Conservation (phyloP, 1,140 invertebrate genomes). For the Artemia franciscana region DNA sequence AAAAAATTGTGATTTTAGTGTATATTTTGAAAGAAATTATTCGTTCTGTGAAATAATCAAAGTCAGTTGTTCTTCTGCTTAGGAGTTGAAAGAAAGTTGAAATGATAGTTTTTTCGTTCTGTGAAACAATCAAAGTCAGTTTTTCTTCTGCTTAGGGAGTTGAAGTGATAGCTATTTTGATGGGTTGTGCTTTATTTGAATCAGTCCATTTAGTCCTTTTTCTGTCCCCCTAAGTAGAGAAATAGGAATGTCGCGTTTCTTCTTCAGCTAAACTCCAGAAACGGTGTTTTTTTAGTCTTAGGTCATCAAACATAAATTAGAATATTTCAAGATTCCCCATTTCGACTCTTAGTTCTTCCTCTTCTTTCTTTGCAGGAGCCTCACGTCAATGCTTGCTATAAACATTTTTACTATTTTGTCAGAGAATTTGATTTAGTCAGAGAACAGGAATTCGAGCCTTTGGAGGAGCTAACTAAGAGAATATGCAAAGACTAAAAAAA, state of each 20-base stretch:
- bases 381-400: slow-evolving; percentile 88
- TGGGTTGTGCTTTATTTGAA: no score
- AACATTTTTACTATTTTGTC: slow-evolving; percentile 90
- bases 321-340: not conserved
- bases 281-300: no score
- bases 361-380: slow-evolving; percentile 52
- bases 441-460: slow-evolving; percentile 63
- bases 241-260: no score
- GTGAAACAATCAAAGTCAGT: no score
- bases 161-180: not conserved
- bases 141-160: not conserved
- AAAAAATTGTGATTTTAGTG: no score
- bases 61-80: not conserved
- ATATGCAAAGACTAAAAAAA: slow-evolving; percentile 29
- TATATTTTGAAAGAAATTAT: no score
- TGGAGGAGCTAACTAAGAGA: slow-evolving; percentile 45
- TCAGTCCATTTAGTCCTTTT: no score
- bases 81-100: not conserved
- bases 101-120: no score
- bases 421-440: slow-evolving; percentile 66
- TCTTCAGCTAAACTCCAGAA: no score
- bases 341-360: slow-evolving; percentile 5
- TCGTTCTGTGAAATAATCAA: no score
- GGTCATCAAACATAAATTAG: not conserved
- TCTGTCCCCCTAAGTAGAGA: no score